phyloP scores from a whole-genome alignment of 2,888 invertebrate genomes.

The Arge pagana region DNA sequence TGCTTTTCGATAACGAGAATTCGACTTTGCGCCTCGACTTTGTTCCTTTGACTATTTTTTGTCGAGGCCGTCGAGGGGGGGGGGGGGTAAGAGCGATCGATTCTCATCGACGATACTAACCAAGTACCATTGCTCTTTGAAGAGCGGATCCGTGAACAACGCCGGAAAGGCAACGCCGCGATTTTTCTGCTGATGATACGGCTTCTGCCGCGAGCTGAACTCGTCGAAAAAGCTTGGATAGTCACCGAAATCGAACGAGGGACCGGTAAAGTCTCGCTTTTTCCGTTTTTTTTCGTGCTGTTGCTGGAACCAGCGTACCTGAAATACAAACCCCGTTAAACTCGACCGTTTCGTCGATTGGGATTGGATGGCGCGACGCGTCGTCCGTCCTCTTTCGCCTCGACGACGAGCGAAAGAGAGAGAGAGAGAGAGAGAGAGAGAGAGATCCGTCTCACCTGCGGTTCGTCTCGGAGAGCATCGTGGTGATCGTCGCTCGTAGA shows the following conservation, averaged over 20 bases:
- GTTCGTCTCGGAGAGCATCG: conserved; percentile 75
- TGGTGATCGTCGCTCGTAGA: conserved; percentile 80
- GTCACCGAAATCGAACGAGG: conserved; percentile 59
- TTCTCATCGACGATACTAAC: conserved; percentile 68
- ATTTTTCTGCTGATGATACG: conserved; percentile 52
- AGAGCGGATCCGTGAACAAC: conserved; percentile 88
- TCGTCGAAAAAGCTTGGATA: conserved; percentile 51
- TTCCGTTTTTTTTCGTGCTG: conserved; percentile 85
- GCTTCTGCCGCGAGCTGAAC: conserved; percentile 57
- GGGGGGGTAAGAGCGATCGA: conserved; percentile 19
- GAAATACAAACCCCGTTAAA: conserved; percentile 41
- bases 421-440: neutral
- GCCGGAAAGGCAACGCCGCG: conserved; percentile 58
- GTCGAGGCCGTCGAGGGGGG: no score
- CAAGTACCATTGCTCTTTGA: conserved; percentile 97
- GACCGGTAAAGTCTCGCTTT: conserved; percentile 80
- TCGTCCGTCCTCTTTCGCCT: conserved; percentile 9
- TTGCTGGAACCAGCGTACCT: conserved; percentile 95
- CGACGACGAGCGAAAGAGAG: conserved; percentile 4
- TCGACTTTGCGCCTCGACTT: no score
- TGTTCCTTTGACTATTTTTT: no score
- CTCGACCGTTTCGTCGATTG: neutral
- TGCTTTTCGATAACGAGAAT: no score
- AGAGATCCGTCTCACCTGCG: conserved; percentile 66
- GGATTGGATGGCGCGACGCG: conserved; percentile 9